phyloP scores from a whole-genome alignment of 2,888 invertebrate species.

The Cryptophagus acutangulus region DNA sequence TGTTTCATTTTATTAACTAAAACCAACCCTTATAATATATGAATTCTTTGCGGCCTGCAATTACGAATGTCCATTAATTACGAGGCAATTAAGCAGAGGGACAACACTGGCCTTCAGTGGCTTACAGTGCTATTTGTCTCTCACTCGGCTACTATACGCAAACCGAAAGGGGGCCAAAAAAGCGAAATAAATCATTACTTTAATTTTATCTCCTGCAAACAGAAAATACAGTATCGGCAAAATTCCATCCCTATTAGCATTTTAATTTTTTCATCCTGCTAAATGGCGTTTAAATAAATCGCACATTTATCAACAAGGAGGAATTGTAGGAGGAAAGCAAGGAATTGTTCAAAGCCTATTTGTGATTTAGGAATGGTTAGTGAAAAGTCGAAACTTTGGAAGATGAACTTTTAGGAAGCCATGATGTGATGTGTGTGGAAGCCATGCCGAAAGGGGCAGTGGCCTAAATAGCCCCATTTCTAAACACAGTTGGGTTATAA shows the following conservation, averaged over 20 bases:
- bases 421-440: constrained; percentile 46
- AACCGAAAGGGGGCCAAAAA: constrained; percentile 24
- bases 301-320: too few relatives aligned
- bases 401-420: too few relatives aligned
- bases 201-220: constrained; percentile 39
- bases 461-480: constrained; percentile 34
- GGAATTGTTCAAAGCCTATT: too few relatives aligned
- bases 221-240: constrained; percentile 31
- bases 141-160: constrained; percentile 12
- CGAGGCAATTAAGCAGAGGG: constrained; percentile 44
- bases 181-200: constrained; percentile 36
- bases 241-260: constrained; percentile 34
- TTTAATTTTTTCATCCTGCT: constrained; percentile 27
- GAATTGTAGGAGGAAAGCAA: neutral
- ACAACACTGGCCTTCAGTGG: constrained; percentile 33
- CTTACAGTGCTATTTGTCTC: constrained; percentile 31
- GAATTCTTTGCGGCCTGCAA: constrained; percentile 43
- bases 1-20: constrained; percentile 36
- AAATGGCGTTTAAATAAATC: constrained; percentile 22
- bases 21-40: constrained; percentile 36
- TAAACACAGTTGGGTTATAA: neutral
- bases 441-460: constrained; percentile 49
- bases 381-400: too few relatives aligned
- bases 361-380: too few relatives aligned
- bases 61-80: constrained; percentile 44